Percentiles rank a stretch among this genome's conserved stretches.
Evolutionary conservation across 2,888 invertebrate genomes (phyloP).

Genomic region (Platycheirus rosarum): DNA sequence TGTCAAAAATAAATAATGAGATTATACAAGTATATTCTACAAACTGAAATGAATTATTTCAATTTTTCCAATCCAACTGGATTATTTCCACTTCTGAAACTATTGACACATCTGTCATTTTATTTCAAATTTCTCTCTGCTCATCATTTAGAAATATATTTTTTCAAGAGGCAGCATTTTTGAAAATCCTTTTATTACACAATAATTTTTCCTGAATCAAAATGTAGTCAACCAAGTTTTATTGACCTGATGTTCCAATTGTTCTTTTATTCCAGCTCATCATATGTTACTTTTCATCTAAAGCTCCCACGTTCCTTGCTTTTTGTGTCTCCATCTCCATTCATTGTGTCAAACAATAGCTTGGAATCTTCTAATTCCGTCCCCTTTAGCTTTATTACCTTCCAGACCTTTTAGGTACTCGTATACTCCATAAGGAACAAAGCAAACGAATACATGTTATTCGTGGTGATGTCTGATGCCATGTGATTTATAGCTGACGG

Average conservation of each 20-base stretch:
- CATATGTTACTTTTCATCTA: slow-evolving; percentile 15
- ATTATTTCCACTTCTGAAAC: neutral
- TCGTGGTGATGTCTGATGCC: slow-evolving; percentile 59
- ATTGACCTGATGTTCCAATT: slow-evolving; percentile 7
- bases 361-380: slow-evolving; percentile 23
- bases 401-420: neutral
- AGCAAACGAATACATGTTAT: slow-evolving; percentile 36
- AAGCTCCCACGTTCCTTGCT: neutral
- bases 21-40: no score
- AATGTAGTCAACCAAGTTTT: slow-evolving; percentile 23
- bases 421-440: neutral
- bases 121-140: neutral
- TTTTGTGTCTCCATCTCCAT: slow-evolving; percentile 7
- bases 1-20: no score
- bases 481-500: slow-evolving; percentile 64
- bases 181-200: neutral
- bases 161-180: neutral
- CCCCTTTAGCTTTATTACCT: slow-evolving; percentile 5
- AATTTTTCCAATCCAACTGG: neutral
- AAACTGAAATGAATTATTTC: no score
- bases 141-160: neutral
- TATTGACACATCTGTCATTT: neutral
- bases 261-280: slow-evolving; percentile 1
- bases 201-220: slow-evolving; percentile 35
- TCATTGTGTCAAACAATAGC: slow-evolving; percentile 22